Evolutionary conservation across 2,797 vertebrate species (phyloP), one percentile per base, ranked within the genome.

Genomic region (Diplodus sargus): DNA sequence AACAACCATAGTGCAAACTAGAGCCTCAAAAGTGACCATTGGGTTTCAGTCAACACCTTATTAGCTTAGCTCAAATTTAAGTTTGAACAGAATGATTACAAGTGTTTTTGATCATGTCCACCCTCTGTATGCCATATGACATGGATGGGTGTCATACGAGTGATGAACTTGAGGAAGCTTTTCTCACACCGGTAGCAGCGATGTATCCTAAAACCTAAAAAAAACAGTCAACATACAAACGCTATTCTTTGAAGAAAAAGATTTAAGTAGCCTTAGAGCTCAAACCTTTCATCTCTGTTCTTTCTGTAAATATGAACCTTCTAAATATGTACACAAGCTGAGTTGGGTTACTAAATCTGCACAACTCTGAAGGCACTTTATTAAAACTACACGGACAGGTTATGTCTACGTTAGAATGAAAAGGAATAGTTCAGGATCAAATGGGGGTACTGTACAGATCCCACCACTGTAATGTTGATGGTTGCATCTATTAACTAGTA

Each of bases 341-440:
- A 92, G 90, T 91, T 93, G 89, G 91, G 76, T 89, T 87, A 90
- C 87, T 81, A 91, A 90, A 90, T 94, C 94, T 95, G 95, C 94
- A 95, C 94, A 95, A 89, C 90, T 94, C 87, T 93, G 91, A 93
- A 92, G 94, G 94, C 95, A 96, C 95, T 96, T 96, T 96, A 96
- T 93, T 82, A 87, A 92, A 89, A 90, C 82, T 81, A 80, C 78
- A 89, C 77, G 69, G 75, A 86, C 87, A 91, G 30, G 86, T 83
- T 84, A 85, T 87, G 76, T 88, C 81, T 53, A 76, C 52, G 51
- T 76, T 79, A 65, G 53, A 82, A 74, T 43, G 56, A 81, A 78
- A 59, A 78, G 48, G 63, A 83, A 76, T 74, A 67, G 54, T 86
- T 85, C 71, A 82, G 70, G 47, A 91, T 90, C 73, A 87, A 89